phyloP scores from a whole-genome alignment of 2,113 vertebrate species.

The Neolamprologus ventralis region DNA sequence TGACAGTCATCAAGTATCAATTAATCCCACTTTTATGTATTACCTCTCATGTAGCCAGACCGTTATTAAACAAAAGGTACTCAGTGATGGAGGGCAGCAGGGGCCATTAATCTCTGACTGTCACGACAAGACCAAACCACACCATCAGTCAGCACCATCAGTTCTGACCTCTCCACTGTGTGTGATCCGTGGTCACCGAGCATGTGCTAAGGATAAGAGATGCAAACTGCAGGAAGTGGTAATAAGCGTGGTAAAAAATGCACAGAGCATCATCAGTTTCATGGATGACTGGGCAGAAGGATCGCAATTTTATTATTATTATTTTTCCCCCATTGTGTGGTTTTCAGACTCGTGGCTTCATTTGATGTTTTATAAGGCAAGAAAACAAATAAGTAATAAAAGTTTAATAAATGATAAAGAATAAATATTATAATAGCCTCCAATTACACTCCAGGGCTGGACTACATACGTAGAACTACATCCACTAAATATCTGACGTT shows the following conservation, averaged over 20 bases:
- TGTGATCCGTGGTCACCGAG: not conserved
- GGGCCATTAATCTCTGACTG: not conserved
- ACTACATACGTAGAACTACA: rapidly evolving
- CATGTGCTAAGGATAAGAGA: not conserved
- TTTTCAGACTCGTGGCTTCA: not conserved
- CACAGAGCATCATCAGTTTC: not conserved
- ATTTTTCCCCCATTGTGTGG: not conserved
- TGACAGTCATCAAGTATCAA: not conserved
- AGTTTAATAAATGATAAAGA: not conserved
- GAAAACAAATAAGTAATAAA: not conserved
- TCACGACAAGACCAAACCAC: not conserved
- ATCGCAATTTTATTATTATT: rapidly evolving
- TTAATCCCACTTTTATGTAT: not conserved
- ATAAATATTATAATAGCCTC: not conserved
- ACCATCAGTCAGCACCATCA: not conserved
- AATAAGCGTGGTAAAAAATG: rapidly evolving
- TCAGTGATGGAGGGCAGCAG: not conserved
- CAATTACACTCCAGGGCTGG: not conserved
- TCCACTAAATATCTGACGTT: not conserved
- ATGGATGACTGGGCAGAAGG: rapidly evolving
- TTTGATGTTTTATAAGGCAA: not conserved
- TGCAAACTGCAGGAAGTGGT: not conserved
- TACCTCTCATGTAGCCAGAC: not conserved
- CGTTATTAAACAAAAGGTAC: not conserved
- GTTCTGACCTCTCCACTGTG: not conserved